phyloP scores from a whole-genome alignment of 2,888 invertebrate genomes.

The Metellina segmentata region DNA sequence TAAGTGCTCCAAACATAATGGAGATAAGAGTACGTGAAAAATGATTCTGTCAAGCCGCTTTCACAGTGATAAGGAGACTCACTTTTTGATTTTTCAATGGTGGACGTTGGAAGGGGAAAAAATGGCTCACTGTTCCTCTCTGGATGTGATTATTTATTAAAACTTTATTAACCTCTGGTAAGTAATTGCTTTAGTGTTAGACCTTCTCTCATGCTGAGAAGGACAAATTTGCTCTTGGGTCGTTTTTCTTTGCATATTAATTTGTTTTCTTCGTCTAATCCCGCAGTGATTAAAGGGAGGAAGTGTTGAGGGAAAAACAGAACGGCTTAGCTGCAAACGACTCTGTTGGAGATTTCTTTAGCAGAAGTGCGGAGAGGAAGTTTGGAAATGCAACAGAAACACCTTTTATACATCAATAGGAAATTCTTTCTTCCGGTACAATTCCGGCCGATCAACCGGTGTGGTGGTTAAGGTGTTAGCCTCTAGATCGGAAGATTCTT shows the following conservation, averaged over 20 bases:
- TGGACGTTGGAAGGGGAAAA: not conserved
- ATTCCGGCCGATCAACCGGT: no score
- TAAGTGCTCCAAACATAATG: constrained; percentile 70
- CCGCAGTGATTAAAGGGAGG: not conserved
- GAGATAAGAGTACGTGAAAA: constrained; percentile 67
- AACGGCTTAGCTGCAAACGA: not conserved
- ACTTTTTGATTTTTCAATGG: constrained; percentile 57
- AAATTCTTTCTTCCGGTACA: no score
- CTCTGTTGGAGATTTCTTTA: no score
- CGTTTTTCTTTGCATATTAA: not conserved
- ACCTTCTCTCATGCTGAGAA: not conserved
- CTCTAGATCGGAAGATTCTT: no score
- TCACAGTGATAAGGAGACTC: constrained; percentile 55
- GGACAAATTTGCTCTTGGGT: not conserved
- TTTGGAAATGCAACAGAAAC: no score
- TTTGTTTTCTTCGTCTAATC: not conserved
- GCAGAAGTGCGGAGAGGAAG: no score
- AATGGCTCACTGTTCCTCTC: not conserved
- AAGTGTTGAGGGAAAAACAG: not conserved
- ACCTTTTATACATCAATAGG: no score
- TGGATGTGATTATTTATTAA: constrained; percentile 57
- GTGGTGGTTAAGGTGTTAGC: no score
- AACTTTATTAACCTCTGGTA: constrained; percentile 66
- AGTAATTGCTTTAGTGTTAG: constrained; percentile 39
- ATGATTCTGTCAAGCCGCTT: constrained; percentile 51